Base-by-base conservation (phyloP, 2,113 vertebrate genomes). In the Ondatra zibethicus region DNA sequence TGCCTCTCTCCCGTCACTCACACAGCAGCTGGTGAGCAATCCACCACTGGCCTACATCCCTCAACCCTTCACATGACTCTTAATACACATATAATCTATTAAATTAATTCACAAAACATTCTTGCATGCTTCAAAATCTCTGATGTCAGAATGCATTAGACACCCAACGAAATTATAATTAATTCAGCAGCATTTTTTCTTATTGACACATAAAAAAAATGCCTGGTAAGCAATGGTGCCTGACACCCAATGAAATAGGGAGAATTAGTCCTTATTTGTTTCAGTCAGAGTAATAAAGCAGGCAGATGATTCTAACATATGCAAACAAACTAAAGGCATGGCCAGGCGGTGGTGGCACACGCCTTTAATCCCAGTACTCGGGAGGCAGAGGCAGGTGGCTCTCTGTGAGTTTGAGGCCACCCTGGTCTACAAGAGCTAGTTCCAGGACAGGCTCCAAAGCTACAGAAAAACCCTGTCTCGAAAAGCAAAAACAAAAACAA, bases 191-290 rank as follows among this genome's bases (percentile, higher is more conserved):
- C 25, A 85, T 82, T 87, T 85, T 45, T 29, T 76, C 81, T 95
- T 63, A 72, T 39, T 50, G 65, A 68, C 47, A 91, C 9, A 92
- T 78, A 96, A 92, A 93, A 58, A 58, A 63, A 80, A 84, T 42
- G 1, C 33, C 31, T 80, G 29, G 66, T 42, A 85, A 93, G 39
- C 55, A 68, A n/a, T 17, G 7, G 29, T 76, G 7, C 66, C 33
- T 58, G 92, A 55, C 11, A 68, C 2, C 13, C 91, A 61, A 76
- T 52, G 36, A 89, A 85, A 94, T 47, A n/a, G 10, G 58, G 68
- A 23, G 63, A 11, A 17, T 39, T 61, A 76, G 85, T 19, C 61
- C 3, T 58, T 92, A 75, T 87, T 93, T 76, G 23, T 61, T 94
- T 90, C 58, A 47, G 47, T 84, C 88, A 36, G 36, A 94, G 52